These are phyloP conservation scores for Rhodophaea formosa DNA, from an alignment of 2,888 invertebrate species.

Conservation along the genomic window DNA sequence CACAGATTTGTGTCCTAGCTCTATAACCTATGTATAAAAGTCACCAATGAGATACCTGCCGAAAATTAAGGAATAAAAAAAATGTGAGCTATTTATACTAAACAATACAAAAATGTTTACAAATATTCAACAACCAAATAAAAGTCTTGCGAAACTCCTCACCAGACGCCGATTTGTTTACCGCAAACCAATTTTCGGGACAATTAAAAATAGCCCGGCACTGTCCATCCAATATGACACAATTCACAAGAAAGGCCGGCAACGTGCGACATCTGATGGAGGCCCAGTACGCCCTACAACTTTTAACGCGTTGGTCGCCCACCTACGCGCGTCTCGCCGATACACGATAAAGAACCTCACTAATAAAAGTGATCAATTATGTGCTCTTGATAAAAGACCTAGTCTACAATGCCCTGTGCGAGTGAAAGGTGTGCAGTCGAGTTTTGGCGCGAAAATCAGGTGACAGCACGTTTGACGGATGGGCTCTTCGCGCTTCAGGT, in stretches of 20 bases:
- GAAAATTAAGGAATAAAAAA: too few relatives aligned
- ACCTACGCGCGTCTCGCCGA: constrained; percentile 49
- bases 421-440: constrained; percentile 54
- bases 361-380: neutral
- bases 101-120: neutral
- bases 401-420: constrained; percentile 49
- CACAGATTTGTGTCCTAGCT: too few relatives aligned
- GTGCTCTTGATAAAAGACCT: constrained; percentile 19
- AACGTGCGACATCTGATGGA: constrained; percentile 50
- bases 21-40: neutral
- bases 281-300: constrained; percentile 68
- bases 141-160: neutral
- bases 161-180: constrained; percentile 29
- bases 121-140: neutral
- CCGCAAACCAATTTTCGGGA: constrained; percentile 43
- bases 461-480: constrained; percentile 65
- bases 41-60: too few relatives aligned
- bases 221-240: constrained; percentile 63
- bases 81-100: too few relatives aligned
- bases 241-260: constrained; percentile 61
- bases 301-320: constrained; percentile 72
- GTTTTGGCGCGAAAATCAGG: constrained; percentile 63
- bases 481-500: constrained; percentile 73
- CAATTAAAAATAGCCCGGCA: constrained; percentile 63
- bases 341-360: constrained; percentile 33